These are phyloP conservation scores for Agriopis aurantiaria DNA, from an alignment of 2,888 invertebrate genomes.

Conservation along the genomic window DNA sequence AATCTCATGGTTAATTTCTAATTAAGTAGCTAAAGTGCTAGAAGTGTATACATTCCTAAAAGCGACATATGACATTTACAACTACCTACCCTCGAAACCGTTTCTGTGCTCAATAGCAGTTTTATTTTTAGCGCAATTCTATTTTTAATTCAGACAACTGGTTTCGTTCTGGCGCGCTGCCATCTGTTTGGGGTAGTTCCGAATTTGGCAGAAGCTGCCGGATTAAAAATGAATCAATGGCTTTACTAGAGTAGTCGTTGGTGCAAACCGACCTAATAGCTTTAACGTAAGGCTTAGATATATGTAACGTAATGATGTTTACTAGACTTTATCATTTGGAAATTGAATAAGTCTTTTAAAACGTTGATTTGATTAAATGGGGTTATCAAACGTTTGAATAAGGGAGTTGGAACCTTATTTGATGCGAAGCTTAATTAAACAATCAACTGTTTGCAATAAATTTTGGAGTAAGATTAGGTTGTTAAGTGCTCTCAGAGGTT, in stretches of 20 bases:
- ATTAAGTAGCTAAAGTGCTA: no score
- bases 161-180: constrained; percentile 33
- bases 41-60: not conserved
- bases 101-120: constrained; percentile 25
- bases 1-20: no score
- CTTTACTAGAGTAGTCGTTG: constrained; percentile 19
- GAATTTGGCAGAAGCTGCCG: constrained; percentile 30
- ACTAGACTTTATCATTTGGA: not conserved
- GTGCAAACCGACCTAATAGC: not conserved
- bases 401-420: not conserved
- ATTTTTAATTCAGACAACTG: constrained; percentile 39
- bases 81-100: constrained; percentile 13
- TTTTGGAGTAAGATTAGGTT: constrained; percentile 19
- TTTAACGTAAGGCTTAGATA: not conserved
- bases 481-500: constrained; percentile 21
- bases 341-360: no score
- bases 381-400: not conserved
- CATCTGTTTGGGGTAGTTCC: constrained; percentile 35
- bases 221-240: constrained; percentile 40
- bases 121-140: constrained; percentile 39
- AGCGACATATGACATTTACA: constrained; percentile 25
- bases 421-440: constrained; percentile 12
- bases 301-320: not conserved
- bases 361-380: not conserved
- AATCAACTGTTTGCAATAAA: constrained; percentile 16